Conservation (phyloP, 2,797 vertebrate species). For the Menidia menidia region DNA sequence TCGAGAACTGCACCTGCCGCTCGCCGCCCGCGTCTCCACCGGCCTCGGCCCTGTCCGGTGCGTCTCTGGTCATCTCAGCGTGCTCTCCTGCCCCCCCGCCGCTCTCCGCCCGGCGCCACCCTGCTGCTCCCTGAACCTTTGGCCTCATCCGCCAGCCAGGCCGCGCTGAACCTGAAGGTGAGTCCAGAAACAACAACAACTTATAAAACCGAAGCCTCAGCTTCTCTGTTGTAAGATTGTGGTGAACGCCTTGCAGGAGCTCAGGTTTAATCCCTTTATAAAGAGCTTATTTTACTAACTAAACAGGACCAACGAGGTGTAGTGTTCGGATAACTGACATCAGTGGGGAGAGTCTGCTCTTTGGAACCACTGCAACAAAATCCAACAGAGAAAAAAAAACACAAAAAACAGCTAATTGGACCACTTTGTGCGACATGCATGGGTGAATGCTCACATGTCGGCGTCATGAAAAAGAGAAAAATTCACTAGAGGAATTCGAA, state of each 20-base stretch:
- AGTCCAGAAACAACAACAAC: conserved; percentile 38
- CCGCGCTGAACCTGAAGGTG: conserved; percentile 57
- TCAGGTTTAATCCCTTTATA: not conserved
- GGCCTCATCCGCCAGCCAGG: conserved; percentile 51
- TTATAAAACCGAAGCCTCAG: not conserved
- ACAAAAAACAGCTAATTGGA: too few species aligned
- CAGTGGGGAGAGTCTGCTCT: conserved; percentile 2
- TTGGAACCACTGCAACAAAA: conserved; percentile 19
- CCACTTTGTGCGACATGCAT: too few species aligned
- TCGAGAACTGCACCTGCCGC: conserved; percentile 1
- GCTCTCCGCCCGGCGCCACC: not conserved
- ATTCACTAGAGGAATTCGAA: not conserved
- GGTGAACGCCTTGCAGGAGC: not conserved
- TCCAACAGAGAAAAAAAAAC: conserved; percentile 7
- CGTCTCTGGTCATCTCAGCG: conserved; percentile 13
- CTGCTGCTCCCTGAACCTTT: conserved; percentile 43
- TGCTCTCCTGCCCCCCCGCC: not conserved
- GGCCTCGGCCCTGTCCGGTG: conserved; percentile 7
- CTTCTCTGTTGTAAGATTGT: not conserved
- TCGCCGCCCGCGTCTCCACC: not conserved
- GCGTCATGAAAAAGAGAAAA: not conserved
- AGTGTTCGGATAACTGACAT: not conserved
- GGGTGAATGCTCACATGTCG: conserved; percentile 56
- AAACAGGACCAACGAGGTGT: not conserved
- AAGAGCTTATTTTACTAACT: not conserved